phyloP scores from a whole-genome alignment of 2,888 invertebrate genomes.

The Dendrolimus pini region DNA sequence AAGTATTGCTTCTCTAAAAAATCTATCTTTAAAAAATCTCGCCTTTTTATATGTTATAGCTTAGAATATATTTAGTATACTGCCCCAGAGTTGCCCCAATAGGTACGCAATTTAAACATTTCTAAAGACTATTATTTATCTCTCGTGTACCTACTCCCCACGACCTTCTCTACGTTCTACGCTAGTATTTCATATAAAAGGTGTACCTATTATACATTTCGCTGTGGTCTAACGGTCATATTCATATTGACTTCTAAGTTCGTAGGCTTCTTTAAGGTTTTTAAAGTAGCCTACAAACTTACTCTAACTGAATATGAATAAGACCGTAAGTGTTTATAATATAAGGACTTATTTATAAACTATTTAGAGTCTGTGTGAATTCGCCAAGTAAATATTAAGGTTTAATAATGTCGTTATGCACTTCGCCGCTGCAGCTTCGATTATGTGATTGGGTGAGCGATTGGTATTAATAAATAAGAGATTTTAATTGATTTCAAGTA shows the following conservation, averaged over 20 bases:
- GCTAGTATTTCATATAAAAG: background rate
- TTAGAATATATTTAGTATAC: too few species aligned
- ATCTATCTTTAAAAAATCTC: conserved; percentile 2
- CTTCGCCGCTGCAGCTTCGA: conserved; percentile 48
- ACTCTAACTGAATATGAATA: too few species aligned
- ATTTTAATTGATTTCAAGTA: too few species aligned
- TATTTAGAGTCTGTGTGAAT: conserved; percentile 30
- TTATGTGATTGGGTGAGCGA: conserved; percentile 11
- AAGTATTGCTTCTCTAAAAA: conserved; percentile 10
- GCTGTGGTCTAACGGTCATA: conserved; percentile 23
- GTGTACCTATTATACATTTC: conserved; percentile 12
- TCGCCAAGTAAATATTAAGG: conserved; percentile 39
- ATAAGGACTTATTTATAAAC: conserved; percentile 15
- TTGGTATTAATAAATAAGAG: too few species aligned
- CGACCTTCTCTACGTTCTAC: background rate
- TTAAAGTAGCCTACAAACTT: too few species aligned
- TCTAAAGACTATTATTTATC: conserved; percentile 1
- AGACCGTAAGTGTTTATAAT: conserved; percentile 14
- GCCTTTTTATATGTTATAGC: too few species aligned
- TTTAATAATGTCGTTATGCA: conserved; percentile 31
- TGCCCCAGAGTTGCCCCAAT: conserved; percentile 32
- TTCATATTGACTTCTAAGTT: too few species aligned
- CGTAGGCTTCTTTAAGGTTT: too few species aligned
- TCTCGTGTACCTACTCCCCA: background rate
- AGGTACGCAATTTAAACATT: too few species aligned